Conservation (phyloP, 1,140 invertebrate species). For the Drosophila watanabei region DNA sequence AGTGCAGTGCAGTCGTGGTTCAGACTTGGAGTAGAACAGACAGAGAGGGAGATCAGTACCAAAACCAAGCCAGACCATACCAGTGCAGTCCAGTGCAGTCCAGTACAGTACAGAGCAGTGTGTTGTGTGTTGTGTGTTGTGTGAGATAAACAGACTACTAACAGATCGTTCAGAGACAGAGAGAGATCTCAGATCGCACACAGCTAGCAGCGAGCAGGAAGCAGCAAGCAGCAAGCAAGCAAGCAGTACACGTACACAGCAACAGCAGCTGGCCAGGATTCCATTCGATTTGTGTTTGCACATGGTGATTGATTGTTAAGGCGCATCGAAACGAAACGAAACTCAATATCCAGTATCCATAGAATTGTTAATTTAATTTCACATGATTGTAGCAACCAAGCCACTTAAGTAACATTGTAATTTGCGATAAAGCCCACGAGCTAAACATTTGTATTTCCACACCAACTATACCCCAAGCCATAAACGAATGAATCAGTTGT, state of each 20-base stretch:
- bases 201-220: slow-evolving; percentile 40
- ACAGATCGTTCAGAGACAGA: slow-evolving; percentile 30
- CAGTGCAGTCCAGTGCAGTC: slow-evolving; percentile 26
- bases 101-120: too few relatives aligned
- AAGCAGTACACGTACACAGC: slow-evolving; percentile 68
- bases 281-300: slow-evolving; percentile 53
- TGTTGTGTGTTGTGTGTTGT: too few relatives aligned
- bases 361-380: slow-evolving; percentile 65
- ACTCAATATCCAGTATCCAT: slow-evolving; percentile 51
- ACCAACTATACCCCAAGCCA: slow-evolving; percentile 33
- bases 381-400: slow-evolving; percentile 51
- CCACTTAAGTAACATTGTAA: slow-evolving; percentile 64
- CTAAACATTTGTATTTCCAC: slow-evolving; percentile 57
- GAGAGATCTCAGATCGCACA: slow-evolving; percentile 33
- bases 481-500: slow-evolving; percentile 23
- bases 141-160: slow-evolving; percentile 30
- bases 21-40: slow-evolving; percentile 50
- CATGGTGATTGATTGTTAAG: slow-evolving; percentile 47
- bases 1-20: slow-evolving; percentile 66
- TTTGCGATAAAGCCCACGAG: slow-evolving; percentile 43
- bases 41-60: slow-evolving; percentile 31
- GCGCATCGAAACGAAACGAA: slow-evolving; percentile 45
- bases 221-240: slow-evolving; percentile 41
- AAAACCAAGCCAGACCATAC: slow-evolving; percentile 22
- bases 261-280: slow-evolving; percentile 75